Percentiles rank a stretch among this genome's conserved stretches.
Conservation (phyloP, 2,797 vertebrate genomes). For the Ceryle rudis region DNA sequence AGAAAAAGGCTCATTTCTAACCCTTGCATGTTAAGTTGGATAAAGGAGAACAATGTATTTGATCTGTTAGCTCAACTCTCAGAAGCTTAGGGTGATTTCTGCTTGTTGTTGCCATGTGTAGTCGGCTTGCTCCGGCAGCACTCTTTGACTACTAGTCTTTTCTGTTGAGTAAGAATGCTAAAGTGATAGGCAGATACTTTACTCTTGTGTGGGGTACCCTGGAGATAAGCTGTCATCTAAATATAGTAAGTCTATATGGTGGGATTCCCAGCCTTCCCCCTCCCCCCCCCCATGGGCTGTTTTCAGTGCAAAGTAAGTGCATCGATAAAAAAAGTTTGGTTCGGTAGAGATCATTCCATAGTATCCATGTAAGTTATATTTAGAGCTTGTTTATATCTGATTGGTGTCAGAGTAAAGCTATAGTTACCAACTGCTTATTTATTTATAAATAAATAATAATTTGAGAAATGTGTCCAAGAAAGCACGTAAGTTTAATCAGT, state of each 20-base stretch:
- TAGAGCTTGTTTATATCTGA: slow-evolving; percentile 32
- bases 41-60: background rate
- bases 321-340: background rate
- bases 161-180: no score
- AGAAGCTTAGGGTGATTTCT: background rate
- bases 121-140: fast-evolving
- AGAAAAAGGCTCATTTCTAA: background rate
- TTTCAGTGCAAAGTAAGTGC: background rate
- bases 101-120: fast-evolving
- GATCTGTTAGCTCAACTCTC: background rate
- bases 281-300: background rate
- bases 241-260: background rate
- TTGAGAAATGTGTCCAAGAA: background rate
- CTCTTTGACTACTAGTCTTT: no score
- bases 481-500: fast-evolving
- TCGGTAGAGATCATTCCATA: slow-evolving; percentile 48
- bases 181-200: background rate
- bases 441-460: slow-evolving; percentile 29
- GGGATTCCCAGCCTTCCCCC: fast-evolving
- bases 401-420: slow-evolving; percentile 28
- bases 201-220: background rate
- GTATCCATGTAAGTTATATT: slow-evolving; percentile 27
- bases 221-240: slow-evolving; percentile 15
- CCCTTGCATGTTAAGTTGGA: fast-evolving
- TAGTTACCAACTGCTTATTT: slow-evolving; percentile 33